phyloP scores from a whole-genome alignment of 1,140 invertebrate species.

The Eueides isabella region DNA sequence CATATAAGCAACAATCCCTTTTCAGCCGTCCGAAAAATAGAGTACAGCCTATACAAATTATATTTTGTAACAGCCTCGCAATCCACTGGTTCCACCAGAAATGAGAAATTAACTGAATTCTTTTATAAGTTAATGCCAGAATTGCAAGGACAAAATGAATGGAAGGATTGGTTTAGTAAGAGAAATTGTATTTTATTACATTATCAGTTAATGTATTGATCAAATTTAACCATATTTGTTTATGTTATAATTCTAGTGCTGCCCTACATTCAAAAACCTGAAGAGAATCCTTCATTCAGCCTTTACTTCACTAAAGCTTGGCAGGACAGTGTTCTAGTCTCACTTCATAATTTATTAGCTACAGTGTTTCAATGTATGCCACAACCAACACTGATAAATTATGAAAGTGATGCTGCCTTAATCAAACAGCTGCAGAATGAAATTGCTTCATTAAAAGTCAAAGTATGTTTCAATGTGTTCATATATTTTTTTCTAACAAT shows the following conservation, averaged over 20 bases:
- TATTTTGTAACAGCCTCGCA: conserved; percentile 92
- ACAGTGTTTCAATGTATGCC: conserved; percentile 94
- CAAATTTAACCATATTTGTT: background rate
- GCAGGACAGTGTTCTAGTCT: conserved; percentile 97
- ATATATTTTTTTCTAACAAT: no score
- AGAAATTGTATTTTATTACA: background rate
- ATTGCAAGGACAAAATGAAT: conserved; percentile 93
- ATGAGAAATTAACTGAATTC: conserved; percentile 95
- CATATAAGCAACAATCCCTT: conserved; percentile 39
- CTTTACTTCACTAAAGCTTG: conserved; percentile 96
- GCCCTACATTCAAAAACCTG: conserved; percentile 94
- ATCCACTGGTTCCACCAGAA: conserved; percentile 87
- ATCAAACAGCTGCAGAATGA: conserved; percentile 93
- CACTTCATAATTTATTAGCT: conserved; percentile 96
- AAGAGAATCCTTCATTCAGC: conserved; percentile 93
- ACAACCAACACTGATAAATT: conserved; percentile 91
- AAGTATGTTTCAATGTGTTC: conserved; percentile 53
- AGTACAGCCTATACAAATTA: conserved; percentile 93
- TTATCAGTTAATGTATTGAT: no score
- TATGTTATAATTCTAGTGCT: conserved; percentile 85
- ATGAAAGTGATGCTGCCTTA: conserved; percentile 91
- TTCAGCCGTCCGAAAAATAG: conserved; percentile 92
- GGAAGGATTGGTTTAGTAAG: conserved; percentile 99
- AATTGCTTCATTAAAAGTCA: conserved; percentile 87
- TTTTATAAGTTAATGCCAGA: conserved; percentile 94